Base-by-base conservation (phyloP, 2,113 vertebrate genomes). In the Emberiza fucata region DNA sequence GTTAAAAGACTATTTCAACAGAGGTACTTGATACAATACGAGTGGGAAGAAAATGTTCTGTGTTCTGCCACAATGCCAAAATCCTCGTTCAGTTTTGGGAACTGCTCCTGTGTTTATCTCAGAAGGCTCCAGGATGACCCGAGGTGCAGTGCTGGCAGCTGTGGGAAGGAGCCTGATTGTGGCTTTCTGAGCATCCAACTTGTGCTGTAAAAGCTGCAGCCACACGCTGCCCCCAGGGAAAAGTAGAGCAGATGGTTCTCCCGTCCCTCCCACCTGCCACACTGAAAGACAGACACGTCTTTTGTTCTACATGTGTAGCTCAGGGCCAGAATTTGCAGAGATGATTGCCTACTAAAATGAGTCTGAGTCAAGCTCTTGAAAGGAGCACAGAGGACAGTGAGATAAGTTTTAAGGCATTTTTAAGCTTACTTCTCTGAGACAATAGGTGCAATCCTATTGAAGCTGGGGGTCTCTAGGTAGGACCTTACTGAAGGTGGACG, bases 201-300 rank as follows among this genome's bases (percentile, higher is more conserved):
- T 81, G 42, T 71, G 64, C 88, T 88, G 88, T 66, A 78, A 88
- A 84, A 64, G 23, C 86, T 77, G 56, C 82, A 95, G 86, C 51
- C 92, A 78, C 76, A 42, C 60, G 29, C 42, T 81, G 20, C 44
- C 88, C 83, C 50, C 28, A 22, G 86, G 96, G 92, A 88, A 81
- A 86, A 93, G 76, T 88, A 86, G 82, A 96, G 76, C 94, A 97
- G 96, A 97, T 96, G 96, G 95, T 91, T 83, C 60, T 63, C 72
- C 91, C 56, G 20, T 86, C 88, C 94, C 72, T 97, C 88, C 96
- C 95, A 97, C 95, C 92, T 95, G 96, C 86, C 54, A 37, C 83
- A 28, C 83, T 56, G 76, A 59, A 63, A 88, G 59, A 53, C 21
- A 64, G 86, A 90, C 82, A 37, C 14, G 70, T 63, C 86, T 92